These are phyloP conservation scores for Leptosomus discolor DNA, from an alignment of 2,113 vertebrate genomes.

Conservation along the genomic window DNA sequence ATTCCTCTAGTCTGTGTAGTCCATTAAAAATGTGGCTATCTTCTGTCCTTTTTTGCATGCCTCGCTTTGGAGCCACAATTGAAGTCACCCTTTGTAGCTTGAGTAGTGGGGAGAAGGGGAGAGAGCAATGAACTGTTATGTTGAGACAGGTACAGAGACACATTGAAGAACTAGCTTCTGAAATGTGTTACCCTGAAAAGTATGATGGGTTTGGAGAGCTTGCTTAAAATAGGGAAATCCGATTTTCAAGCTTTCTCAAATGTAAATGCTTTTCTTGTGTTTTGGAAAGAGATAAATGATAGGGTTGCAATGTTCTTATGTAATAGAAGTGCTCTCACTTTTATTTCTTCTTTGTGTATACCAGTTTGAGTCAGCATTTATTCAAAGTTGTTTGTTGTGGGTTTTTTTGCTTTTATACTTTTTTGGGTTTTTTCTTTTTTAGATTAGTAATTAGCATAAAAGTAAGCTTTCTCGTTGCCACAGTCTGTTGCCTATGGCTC, in stretches of 20 bases:
- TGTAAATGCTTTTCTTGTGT: neutral
- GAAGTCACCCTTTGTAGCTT: neutral
- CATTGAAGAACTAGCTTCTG: neutral
- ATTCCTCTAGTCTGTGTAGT: neutral
- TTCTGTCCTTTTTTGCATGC: neutral
- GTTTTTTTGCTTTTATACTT: neutral
- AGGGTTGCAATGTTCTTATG: neutral
- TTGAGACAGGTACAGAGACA: neutral
- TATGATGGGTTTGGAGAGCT: neutral
- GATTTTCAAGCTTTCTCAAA: neutral
- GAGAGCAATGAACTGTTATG: fast-evolving
- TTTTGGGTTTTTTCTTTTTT: neutral
- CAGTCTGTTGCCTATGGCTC: neutral
- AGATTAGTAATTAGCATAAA: neutral
- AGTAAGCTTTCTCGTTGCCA: neutral
- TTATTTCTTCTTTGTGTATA: neutral
- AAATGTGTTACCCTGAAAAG: neutral
- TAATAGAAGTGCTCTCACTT: neutral
- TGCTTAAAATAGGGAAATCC: neutral
- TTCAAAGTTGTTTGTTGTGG: neutral
- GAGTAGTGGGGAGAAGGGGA: neutral
- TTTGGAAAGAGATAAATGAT: neutral
- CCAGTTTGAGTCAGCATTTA: neutral
- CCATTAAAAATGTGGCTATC: neutral
- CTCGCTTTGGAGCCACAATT: neutral